Base-by-base conservation (phyloP, 2,888 invertebrate genomes). In the Hanleya hanleyi region DNA sequence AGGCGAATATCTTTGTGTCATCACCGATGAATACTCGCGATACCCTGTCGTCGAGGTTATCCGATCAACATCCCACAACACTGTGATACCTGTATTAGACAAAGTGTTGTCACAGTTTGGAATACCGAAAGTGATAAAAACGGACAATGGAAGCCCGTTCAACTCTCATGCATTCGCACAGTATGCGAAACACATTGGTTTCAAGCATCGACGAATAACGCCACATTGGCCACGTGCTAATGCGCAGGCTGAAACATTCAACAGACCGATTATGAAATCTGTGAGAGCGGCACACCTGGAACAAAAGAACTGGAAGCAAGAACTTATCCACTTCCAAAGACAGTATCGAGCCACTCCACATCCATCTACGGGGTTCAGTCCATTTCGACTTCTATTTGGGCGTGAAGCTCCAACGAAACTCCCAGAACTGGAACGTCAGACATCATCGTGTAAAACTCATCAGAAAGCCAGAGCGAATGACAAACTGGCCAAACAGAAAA, bases 1-100 rank as follows among this genome's bases (percentile, higher is more conserved):
- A 29, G 67, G 71, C 1, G 69, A 71, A 15, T 76, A 73, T 51
- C 37, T 67, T 12, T 66, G 73, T 9, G 71, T 71, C 7, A 68
- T 74, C 12, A 67, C 33, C 9, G 66, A 67, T 37, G 71, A 71
- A 29, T 35, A n/a, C n/a, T n/a, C n/a, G n/a, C n/a, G n/a, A n/a
- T 78, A 73, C 36, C 76, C 74, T 12, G 47, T 77, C 12, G 76
- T 77, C 1, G 80, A 77, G 61, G 72, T 70, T n/a, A 47, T 75
- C 1, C 33, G 29, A 57, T 71, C 73, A 9, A 70, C 67, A 7
- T 75, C 75, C 18, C 65, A 71, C 1, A 70, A 73, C n/a, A 41
- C 71, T 0, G 67, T 67, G 7, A 78, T 75, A 22, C 73, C 78
- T 18, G 72, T 37, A 38, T 51, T 26, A 1, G 70, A 73, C n/a